phyloP scores from a whole-genome alignment of 1,140 invertebrate species.

The Ectropis grisescens region DNA sequence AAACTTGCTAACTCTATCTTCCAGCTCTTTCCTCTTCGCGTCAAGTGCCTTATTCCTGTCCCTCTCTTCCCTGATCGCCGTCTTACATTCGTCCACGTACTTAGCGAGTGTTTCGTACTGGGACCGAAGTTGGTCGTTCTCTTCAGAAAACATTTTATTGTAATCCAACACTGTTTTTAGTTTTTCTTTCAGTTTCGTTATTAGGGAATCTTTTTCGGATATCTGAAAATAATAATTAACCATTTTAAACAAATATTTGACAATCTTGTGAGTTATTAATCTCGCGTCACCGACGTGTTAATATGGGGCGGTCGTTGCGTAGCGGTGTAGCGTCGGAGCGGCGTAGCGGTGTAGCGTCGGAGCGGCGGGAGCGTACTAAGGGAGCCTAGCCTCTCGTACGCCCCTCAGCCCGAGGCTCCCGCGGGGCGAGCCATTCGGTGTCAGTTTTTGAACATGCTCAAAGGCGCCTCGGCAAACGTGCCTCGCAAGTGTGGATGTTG shows the following conservation, averaged over 20 bases:
- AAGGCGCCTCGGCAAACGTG: no score
- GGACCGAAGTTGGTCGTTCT: constrained; percentile 40
- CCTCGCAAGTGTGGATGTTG: no score
- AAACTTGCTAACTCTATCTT: constrained; percentile 48
- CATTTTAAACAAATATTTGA: no score
- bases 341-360: no score
- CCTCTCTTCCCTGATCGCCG: constrained; percentile 34
- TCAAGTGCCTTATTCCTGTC: constrained; percentile 33
- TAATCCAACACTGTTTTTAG: constrained; percentile 47
- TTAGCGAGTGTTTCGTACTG: constrained; percentile 34
- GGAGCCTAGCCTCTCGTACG: no score
- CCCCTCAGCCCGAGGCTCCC: no score
- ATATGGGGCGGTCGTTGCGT: background rate
- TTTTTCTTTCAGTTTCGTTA: constrained; percentile 51
- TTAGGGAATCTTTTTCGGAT: constrained; percentile 44
- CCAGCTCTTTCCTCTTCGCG: constrained; percentile 44
- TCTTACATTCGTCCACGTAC: constrained; percentile 51
- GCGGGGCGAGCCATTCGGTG: no score
- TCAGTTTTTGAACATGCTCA: no score
- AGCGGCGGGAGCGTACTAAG: no score
- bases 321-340: no score
- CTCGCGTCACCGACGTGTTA: no score
- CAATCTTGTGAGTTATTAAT: no score
- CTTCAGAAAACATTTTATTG: constrained; percentile 49
- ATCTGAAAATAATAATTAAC: constrained; percentile 21